Percentiles rank a stretch among this genome's conserved stretches.
Evolutionary conservation across 2,888 invertebrate species (phyloP).

Genomic region (Leptopilina myrica): DNA sequence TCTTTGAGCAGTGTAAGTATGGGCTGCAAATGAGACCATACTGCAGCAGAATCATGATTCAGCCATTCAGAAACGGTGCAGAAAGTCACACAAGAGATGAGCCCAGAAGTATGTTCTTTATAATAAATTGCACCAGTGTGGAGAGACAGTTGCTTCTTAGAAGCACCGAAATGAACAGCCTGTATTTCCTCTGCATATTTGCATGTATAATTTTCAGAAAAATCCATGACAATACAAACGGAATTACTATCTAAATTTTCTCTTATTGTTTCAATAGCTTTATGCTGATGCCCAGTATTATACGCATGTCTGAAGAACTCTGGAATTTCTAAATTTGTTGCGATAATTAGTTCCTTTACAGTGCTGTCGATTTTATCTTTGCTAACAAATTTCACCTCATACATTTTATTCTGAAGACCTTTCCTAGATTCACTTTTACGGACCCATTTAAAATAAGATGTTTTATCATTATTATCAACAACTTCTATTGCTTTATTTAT

Average conservation of each 20-base stretch:
- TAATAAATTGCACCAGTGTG: slow-evolving; percentile 47
- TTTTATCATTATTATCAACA: not conserved
- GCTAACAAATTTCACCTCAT: slow-evolving; percentile 37
- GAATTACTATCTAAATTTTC: slow-evolving; percentile 36
- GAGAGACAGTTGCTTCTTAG: slow-evolving; percentile 44
- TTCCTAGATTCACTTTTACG: slow-evolving; percentile 22
- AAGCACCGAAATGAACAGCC: slow-evolving; percentile 46
- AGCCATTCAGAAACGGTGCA: slow-evolving; percentile 42
- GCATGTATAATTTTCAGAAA: slow-evolving; percentile 47
- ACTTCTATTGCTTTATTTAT: not conserved
- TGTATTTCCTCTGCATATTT: slow-evolving; percentile 48
- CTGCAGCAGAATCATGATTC: slow-evolving; percentile 42
- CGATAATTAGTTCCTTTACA: slow-evolving; percentile 6
- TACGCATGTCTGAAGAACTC: slow-evolving; percentile 42
- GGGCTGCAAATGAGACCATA: slow-evolving; percentile 46
- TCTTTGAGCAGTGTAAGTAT: slow-evolving; percentile 32
- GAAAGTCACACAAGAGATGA: slow-evolving; percentile 35
- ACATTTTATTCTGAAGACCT: slow-evolving; percentile 42
- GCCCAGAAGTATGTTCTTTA: slow-evolving; percentile 30
- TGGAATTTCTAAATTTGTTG: slow-evolving; percentile 26
- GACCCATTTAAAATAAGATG: slow-evolving; percentile 41
- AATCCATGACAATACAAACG: slow-evolving; percentile 44
- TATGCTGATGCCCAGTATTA: not conserved
- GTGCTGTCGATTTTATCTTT: slow-evolving; percentile 41
- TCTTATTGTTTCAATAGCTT: slow-evolving; percentile 7